Percentiles rank a stretch among this genome's conserved stretches.
Evolutionary conservation across 2,113 vertebrate genomes (phyloP).

Genomic region (Cyanistes caeruleus): DNA sequence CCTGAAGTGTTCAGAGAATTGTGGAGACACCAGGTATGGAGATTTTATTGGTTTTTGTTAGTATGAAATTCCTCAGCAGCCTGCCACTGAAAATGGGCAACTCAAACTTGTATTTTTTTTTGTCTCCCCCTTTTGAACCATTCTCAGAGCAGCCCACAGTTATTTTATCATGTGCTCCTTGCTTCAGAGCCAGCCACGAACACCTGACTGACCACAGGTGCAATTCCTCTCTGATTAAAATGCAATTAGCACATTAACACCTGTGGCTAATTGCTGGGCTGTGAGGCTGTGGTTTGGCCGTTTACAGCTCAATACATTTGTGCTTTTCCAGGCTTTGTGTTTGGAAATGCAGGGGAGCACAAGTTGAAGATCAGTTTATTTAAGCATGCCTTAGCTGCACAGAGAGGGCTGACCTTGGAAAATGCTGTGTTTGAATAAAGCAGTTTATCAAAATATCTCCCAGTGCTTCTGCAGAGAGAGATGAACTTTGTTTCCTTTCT

Average conservation of each 20-base stretch:
- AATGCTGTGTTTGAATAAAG: neutral
- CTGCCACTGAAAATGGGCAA: neutral
- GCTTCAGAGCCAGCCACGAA: neutral
- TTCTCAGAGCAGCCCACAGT: neutral
- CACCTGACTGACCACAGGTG: neutral
- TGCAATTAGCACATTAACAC: neutral
- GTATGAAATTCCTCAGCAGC: neutral
- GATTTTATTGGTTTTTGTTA: neutral
- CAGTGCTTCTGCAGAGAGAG: neutral
- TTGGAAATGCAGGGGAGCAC: neutral
- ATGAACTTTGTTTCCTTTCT: neutral
- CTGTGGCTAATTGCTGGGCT: neutral
- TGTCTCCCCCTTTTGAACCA: accelerated
- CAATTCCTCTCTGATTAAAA: neutral
- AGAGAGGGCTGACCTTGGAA: constrained; percentile 17
- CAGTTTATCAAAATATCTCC: constrained; percentile 1
- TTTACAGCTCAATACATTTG: neutral
- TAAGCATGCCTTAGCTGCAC: neutral
- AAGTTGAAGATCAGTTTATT: neutral
- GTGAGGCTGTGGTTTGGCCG: neutral
- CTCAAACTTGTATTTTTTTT: accelerated
- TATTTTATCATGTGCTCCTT: neutral
- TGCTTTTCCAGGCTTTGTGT: neutral
- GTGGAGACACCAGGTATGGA: neutral
- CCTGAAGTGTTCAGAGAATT: neutral